A percentile compares a stretch with the other conserved stretches of the same genome.
Evolutionary conservation across 2,113 vertebrate genomes (phyloP).

Genomic region (Rhinolophus ferrumequinum): DNA sequence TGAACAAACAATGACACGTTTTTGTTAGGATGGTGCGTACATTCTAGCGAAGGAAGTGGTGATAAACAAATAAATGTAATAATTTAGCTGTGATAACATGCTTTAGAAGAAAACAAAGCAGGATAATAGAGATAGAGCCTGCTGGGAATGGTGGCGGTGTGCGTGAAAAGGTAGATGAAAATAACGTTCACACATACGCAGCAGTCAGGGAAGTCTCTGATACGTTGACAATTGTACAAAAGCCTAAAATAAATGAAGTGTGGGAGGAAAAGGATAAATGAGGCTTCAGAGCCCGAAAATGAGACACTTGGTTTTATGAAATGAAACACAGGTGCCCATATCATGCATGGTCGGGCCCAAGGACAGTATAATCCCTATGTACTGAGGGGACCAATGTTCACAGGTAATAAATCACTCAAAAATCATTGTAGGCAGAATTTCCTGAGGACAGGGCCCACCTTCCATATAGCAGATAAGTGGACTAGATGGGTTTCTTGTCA

Average conservation of each 20-base stretch:
- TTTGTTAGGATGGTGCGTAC: neutral
- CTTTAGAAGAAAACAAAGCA: neutral
- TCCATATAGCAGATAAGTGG: neutral
- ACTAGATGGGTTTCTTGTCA: neutral
- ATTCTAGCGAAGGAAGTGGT: neutral
- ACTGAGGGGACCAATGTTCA: neutral
- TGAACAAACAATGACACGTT: neutral
- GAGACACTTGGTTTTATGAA: neutral
- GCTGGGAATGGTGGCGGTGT: neutral
- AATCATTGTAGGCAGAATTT: neutral
- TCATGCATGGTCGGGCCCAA: neutral
- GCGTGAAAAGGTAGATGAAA: neutral
- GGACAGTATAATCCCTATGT: neutral
- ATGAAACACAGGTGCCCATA: neutral
- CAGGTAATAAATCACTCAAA: neutral
- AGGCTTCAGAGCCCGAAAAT: neutral
- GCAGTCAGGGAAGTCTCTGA: neutral
- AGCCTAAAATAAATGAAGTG: neutral
- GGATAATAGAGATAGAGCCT: neutral
- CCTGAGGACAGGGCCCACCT: neutral
- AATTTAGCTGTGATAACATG: neutral
- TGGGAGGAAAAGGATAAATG: neutral
- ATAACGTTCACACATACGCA: neutral
- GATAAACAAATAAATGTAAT: neutral
- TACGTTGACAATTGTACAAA: neutral